A percentile compares a stretch with the other conserved stretches of the same genome.
Evolutionary conservation across 2,113 vertebrate species (phyloP).

Genomic region (Stegastes partitus): DNA sequence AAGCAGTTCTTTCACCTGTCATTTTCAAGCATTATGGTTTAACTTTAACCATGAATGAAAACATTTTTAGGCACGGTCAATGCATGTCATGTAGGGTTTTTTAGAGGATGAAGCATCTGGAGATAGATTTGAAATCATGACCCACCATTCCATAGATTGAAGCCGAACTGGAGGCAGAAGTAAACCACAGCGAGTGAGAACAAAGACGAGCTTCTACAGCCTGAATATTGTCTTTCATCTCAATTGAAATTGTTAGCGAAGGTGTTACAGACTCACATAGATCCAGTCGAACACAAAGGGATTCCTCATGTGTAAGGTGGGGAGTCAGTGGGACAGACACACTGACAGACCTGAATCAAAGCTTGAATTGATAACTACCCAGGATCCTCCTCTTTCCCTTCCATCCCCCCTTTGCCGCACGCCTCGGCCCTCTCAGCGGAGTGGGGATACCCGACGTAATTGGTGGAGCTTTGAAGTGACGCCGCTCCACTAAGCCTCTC

Average conservation of each 20-base stretch:
- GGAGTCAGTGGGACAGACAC: neutral
- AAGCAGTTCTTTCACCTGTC: too few relatives aligned
- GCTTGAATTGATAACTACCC: constrained; percentile 31
- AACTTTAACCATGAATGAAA: too few relatives aligned
- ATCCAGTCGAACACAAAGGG: neutral
- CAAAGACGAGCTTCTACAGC: neutral
- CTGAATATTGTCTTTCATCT: neutral
- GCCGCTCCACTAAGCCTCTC: constrained; percentile 57
- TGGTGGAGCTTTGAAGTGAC: constrained; percentile 74
- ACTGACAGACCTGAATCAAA: neutral
- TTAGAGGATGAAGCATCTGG: too few relatives aligned
- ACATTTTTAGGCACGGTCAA: too few relatives aligned
- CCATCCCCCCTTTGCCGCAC: neutral
- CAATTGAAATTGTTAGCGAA: neutral
- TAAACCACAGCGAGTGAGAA: neutral
- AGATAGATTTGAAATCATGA: too few relatives aligned
- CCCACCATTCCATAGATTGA: neutral
- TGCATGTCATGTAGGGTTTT: too few relatives aligned
- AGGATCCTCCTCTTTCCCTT: constrained; percentile 12
- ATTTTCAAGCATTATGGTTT: too few relatives aligned
- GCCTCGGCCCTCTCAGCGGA: constrained; percentile 1
- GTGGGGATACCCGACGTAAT: constrained; percentile 51
- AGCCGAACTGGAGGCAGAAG: neutral
- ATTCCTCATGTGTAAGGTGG: neutral
- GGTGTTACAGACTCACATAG: neutral